Evolutionary conservation across 2,113 vertebrate species (phyloP).

Genomic region (Nothocercus nigrocapillus): DNA sequence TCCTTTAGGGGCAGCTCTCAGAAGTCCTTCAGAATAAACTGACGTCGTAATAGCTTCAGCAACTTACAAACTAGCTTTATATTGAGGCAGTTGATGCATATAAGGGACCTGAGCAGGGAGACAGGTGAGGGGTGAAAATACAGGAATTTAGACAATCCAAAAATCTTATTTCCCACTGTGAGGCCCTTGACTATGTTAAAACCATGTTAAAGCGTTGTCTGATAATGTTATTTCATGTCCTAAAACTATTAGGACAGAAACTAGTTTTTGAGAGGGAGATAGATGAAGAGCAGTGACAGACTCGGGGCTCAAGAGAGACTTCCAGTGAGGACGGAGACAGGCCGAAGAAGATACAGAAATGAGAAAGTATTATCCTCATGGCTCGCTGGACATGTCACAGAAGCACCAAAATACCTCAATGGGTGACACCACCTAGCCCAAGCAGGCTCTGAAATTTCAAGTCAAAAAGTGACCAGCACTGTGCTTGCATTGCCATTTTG

Average conservation of each 20-base stretch:
- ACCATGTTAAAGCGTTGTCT: neutral
- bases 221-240: neutral
- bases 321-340: neutral
- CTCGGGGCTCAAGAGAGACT: neutral
- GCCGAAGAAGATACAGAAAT: neutral
- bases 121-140: neutral
- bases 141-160: constrained; percentile 13
- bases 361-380: neutral
- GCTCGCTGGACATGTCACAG: neutral
- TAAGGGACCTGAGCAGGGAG: neutral
- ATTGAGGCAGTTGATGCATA: neutral
- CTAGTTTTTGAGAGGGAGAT: neutral
- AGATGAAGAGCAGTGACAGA: neutral
- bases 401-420: neutral
- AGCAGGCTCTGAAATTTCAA: too few relatives aligned
- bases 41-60: neutral
- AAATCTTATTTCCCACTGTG: neutral
- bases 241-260: neutral
- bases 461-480: neutral
- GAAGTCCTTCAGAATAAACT: neutral
- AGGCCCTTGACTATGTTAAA: neutral
- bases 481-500: neutral
- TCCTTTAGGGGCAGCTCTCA: neutral
- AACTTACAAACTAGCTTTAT: neutral
- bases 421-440: neutral